These are phyloP conservation scores for Antrozous pallidus DNA, from an alignment of 2,797 vertebrate species.

Conservation along the genomic window DNA sequence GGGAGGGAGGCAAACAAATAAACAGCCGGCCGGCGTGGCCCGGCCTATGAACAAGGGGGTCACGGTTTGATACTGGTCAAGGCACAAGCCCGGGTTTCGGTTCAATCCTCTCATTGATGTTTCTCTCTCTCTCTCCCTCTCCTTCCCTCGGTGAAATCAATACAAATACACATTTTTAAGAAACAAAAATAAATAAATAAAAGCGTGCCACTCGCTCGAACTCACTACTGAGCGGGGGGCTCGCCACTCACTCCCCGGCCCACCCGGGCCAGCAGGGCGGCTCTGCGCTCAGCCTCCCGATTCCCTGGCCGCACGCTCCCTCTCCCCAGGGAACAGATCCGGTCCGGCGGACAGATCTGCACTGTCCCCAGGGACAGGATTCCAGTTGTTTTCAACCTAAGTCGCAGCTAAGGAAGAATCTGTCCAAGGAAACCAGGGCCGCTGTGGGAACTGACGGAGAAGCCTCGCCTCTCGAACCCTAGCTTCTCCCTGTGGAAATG, in stretches of 20 bases:
- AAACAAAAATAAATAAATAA: neutral
- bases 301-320: neutral
- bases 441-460: neutral
- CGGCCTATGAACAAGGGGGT: too few species aligned
- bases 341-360: neutral
- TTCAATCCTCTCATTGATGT: too few species aligned
- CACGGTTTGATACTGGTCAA: too few species aligned
- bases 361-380: neutral
- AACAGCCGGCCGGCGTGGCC: too few species aligned
- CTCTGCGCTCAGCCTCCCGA: neutral
- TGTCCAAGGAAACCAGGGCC: neutral
- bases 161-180: too few species aligned
- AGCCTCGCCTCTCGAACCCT: neutral
- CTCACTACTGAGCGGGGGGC: neutral
- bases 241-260: too few species aligned
- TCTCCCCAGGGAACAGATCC: neutral
- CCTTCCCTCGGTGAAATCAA: too few species aligned
- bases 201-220: fast-evolving
- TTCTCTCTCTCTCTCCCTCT: too few species aligned
- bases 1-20: neutral
- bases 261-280: neutral
- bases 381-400: neutral
- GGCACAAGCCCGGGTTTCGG: too few species aligned
- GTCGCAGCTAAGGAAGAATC: neutral
- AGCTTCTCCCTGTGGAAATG: neutral